Percentiles rank a stretch among this genome's conserved stretches.
Conservation (phyloP, 1,140 invertebrate genomes). For the Lethocerus indicus region DNA sequence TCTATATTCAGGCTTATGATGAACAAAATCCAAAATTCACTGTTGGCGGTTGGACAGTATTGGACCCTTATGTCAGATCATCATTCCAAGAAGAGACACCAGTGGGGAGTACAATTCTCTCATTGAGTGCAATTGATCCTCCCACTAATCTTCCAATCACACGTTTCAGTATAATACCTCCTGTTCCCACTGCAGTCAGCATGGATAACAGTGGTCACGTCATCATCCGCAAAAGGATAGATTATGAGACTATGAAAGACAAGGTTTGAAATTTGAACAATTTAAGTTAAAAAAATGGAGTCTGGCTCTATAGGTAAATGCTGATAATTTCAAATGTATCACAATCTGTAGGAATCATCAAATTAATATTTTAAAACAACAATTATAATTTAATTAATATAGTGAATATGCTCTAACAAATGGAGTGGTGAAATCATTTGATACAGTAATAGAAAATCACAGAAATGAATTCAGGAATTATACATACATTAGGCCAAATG, state of each 20-base stretch:
- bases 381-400: no score
- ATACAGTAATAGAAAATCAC: no score
- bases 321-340: no score
- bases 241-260: constrained; percentile 48
- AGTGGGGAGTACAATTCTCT: constrained; percentile 55
- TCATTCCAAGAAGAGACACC: constrained; percentile 59
- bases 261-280: no score
- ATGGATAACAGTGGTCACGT: constrained; percentile 35
- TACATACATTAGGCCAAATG: no score
- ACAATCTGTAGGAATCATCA: no score
- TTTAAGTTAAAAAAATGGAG: no score
- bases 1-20: constrained; percentile 63
- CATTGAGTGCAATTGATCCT: constrained; percentile 54
- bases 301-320: no score
- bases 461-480: no score
- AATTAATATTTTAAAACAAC: no score
- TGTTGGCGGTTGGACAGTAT: constrained; percentile 44
- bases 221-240: constrained; percentile 47
- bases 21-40: constrained; percentile 63
- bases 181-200: constrained; percentile 15
- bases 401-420: no score
- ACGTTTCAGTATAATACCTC: constrained; percentile 12
- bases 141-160: constrained; percentile 24
- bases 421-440: no score
- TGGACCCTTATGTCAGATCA: constrained; percentile 44